Evolutionary conservation across 2,113 vertebrate genomes (phyloP), one percentile per base, ranked within the genome.

Genomic region (Morone saxatilis): DNA sequence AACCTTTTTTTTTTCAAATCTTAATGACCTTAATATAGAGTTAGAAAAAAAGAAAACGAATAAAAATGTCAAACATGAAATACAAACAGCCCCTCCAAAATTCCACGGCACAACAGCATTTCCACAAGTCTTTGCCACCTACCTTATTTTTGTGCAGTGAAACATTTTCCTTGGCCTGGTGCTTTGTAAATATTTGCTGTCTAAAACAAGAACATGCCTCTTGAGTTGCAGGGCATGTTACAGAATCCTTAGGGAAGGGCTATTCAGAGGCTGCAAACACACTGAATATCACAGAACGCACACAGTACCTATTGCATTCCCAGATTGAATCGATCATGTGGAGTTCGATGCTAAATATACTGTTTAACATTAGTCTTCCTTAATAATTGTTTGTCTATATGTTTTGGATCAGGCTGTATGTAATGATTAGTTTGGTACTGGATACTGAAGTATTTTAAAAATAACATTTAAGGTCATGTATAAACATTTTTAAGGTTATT

Each of bases 161-260:
- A 90, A 90, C 88, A 89, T 94, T 93, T 93, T 83, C 75, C 67
- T 93, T 94, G 92, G 92, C 93, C 12, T 5, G 43, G 16, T n/a
- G 80, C 78, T 94, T 85, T 86, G 88, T 94, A 92, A 95, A 94
- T 94, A 95, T 94, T 95, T 95, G 91, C 91, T 76, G 74, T 92
- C 94, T 94, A 93, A 94, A 94, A 94, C 89, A 89, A 92, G 94
- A 91, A 87, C 87, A 88, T 73, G 92, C 81, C 78, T 91, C 90
- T 85, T 50, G 84, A 92, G 85, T 60, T 80, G 77, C 82, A 81
- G 89, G 41, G 12, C 85, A 86, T 95, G 94, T 94, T 93, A 92
- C 92, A 92, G 91, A 69, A 86, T 91, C 86, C 83, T 88, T 63
- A 68, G 84, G 86, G 87, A 86, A 74, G 53, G 68, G 45, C 72